These are phyloP conservation scores for Brachypterus glaber DNA, from an alignment of 2,888 invertebrate genomes.

Conservation along the genomic window DNA sequence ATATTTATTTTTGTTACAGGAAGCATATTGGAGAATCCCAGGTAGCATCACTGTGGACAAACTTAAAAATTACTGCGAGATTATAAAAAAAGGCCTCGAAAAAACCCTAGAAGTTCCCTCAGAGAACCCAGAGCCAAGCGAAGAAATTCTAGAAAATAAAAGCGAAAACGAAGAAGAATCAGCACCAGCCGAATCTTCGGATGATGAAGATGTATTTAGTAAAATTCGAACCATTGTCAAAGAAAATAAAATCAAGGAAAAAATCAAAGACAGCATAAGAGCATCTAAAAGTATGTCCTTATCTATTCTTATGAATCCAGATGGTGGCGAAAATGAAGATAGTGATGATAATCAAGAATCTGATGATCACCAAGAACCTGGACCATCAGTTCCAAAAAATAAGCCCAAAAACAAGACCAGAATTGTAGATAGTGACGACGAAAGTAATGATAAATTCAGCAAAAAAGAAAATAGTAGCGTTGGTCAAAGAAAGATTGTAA, in stretches of 20 bases:
- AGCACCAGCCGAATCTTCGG: slow-evolving; percentile 23
- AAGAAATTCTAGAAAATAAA: background rate
- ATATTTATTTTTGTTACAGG: slow-evolving; percentile 45
- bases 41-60: slow-evolving; percentile 47
- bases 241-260: slow-evolving; percentile 6
- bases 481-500: slow-evolving; percentile 8
- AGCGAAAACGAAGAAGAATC: slow-evolving; percentile 14
- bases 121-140: slow-evolving; percentile 12
- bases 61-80: slow-evolving; percentile 48
- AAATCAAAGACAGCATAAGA: background rate
- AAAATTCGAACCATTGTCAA: slow-evolving; percentile 21
- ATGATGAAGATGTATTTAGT: slow-evolving; percentile 38
- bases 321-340: background rate
- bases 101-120: slow-evolving; percentile 37
- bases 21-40: slow-evolving; percentile 82
- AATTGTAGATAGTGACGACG: background rate
- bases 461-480: slow-evolving; percentile 6
- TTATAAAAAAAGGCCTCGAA: slow-evolving; percentile 48
- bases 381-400: too few species aligned
- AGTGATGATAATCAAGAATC: background rate
- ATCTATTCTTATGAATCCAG: background rate
- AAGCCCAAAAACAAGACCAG: too few species aligned
- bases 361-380: too few species aligned
- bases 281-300: background rate
- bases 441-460: background rate